Base-by-base conservation (phyloP, 2,797 vertebrate genomes). In the Cynodonichthys magdalenae region DNA sequence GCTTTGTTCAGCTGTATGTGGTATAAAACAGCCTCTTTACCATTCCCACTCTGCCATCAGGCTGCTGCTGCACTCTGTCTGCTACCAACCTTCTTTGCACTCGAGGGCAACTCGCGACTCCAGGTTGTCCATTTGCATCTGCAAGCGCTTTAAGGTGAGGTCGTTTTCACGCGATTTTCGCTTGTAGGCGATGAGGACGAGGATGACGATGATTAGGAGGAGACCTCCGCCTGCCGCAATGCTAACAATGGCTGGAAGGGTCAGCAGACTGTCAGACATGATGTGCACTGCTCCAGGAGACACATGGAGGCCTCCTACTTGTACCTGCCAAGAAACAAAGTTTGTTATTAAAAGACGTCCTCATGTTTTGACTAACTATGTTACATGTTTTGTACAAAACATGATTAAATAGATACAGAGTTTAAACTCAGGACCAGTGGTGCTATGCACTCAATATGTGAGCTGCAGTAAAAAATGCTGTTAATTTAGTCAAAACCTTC, bases 71-170 rank as follows among this genome's bases (percentile, higher is more conserved):
- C 27, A 2, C 34, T n/a, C 15, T 2, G n/a, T 50, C 27, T 45
- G 2, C 41, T 0, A 60, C 88, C 42, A 49, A 99, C 98, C 98
- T 90, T 99, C 98, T 81, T 99, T 99, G 90, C 98, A 99, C 89
- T 99, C 98, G 34, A 99, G 90, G 18, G 98, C 98, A 27, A 99
- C 97, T 0, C 97, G 92, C 0, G 98, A 99, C 85, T 99, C 98
- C 81, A 99, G 92, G 78, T 98, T 99, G 94, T 99, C 98, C 98
- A 99, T 99, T 85, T 99, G 98, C 98, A 99, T 99, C 85, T 99
- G 98, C 74, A 99, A 87, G 60, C 98, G 92, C 88, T 99, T 99
- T 63, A 99, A 94, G 1, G 98, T 99, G 67, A 99, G 95, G 90
- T 99, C 98, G 0, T 98, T 99, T 69, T 99, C 97, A 0, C 96